Percentiles rank a stretch among this genome's conserved stretches.
These are phyloP conservation scores for Acleris holmiana DNA, from an alignment of 2,888 invertebrate genomes.

Conservation along the genomic window DNA sequence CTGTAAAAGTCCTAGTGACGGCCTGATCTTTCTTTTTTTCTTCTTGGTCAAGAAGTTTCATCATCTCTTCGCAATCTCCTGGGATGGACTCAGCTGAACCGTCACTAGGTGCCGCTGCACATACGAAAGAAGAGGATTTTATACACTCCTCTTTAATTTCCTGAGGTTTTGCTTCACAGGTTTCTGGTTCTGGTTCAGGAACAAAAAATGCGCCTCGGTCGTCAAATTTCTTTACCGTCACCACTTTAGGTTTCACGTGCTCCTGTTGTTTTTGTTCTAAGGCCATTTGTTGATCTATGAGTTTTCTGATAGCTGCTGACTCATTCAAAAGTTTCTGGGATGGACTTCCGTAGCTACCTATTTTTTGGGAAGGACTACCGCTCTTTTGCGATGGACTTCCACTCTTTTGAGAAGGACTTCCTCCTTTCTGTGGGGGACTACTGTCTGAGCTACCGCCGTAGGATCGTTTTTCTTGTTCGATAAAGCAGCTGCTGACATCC, in stretches of 20 bases:
- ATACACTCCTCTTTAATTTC: conserved; percentile 73
- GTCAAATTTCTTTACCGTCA: conserved; percentile 78
- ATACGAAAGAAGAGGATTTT: conserved; percentile 72
- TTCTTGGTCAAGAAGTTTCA: conserved; percentile 83
- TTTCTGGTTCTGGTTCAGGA: conserved; percentile 63
- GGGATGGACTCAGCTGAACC: conserved; percentile 80
- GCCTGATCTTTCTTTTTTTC: conserved; percentile 61
- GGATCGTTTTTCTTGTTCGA: conserved; percentile 79
- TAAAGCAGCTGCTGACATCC: conserved; percentile 74
- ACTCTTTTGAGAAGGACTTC: conserved; percentile 67
- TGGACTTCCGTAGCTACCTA: conserved; percentile 75
- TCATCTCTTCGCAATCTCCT: conserved; percentile 86
- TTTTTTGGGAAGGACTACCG: conserved; percentile 77
- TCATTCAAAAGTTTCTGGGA: conserved; percentile 77
- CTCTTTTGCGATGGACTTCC: conserved; percentile 79
- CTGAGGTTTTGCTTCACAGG: conserved; percentile 47
- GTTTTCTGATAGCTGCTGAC: conserved; percentile 75
- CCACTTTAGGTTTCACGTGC: conserved; percentile 69
- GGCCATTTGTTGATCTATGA: conserved; percentile 80
- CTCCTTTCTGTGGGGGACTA: conserved; percentile 82
- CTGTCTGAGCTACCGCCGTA: conserved; percentile 85
- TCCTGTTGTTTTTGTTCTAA: conserved; percentile 72
- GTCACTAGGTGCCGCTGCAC: conserved; percentile 77
- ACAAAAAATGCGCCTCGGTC: conserved; percentile 79
- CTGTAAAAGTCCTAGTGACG: conserved; percentile 60